Base-by-base conservation (phyloP, 2,113 vertebrate species). In the Sisor rabdophorus region DNA sequence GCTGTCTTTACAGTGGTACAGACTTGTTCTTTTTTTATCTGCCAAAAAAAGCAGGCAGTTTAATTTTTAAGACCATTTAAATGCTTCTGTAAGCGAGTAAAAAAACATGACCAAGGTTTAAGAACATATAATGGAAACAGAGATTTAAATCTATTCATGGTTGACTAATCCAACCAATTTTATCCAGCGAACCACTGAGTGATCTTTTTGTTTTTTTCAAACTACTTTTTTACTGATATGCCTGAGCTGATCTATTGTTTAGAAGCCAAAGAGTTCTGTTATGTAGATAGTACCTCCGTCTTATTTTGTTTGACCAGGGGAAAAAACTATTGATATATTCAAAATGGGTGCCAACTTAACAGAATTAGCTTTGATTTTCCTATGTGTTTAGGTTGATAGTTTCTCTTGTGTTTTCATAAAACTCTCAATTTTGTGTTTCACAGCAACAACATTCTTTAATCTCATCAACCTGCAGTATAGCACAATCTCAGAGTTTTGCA, bases 381-480 rank as follows among this genome's bases (percentile, higher is more conserved):
- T n/a, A n/a, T n/a, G n/a, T n/a, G n/a, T n/a, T n/a, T 32, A 47
- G 52, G 56, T 63, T 72, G 36, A 13, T 11, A 2, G 17, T n/a
- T 26, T 13, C 48, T 32, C 59, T 71, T 4, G 47, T 55, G 26
- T 69, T 60, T 71, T 47, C 64, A 12, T 20, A 13, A 17, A 32
- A 53, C 59, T 74, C 17, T 50, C 13, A 58, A 32, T 24, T 65
- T 17, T 44, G 20, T 82, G 48, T 84, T 81, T 85, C 81, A 64
- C 92, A 99, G 97, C 96, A 52, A 99, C 97, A 24, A 99, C 96
- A 0, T 99, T 99, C 86, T 99, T 99, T 89, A 98, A 98, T 87
- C 96, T 98, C 81, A 96, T 99, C 88, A 99, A 99, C 93, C 93
- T 98, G 84, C 97, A 99, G 89, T 99, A 99, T 87, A 99, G 97